phyloP scores from a whole-genome alignment of 2,888 invertebrate species.

The Encarsia formosa region DNA sequence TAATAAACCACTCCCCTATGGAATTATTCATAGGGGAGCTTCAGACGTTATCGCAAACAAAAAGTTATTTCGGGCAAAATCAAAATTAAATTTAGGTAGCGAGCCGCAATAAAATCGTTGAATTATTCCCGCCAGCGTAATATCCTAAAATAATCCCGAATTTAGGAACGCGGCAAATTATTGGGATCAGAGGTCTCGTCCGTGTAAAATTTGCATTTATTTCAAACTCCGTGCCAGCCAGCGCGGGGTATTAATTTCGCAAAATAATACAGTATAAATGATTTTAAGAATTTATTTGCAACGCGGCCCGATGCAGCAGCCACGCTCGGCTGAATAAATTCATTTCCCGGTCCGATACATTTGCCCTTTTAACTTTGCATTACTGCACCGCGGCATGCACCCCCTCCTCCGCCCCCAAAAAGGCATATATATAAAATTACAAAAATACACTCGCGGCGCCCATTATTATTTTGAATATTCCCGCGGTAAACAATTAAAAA shows the following conservation, averaged over 20 bases:
- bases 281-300: conserved; percentile 27
- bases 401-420: conserved; percentile 1
- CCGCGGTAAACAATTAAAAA: too few relatives aligned
- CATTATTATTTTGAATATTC: too few relatives aligned
- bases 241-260: conserved; percentile 20
- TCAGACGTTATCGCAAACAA: too few relatives aligned
- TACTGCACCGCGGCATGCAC: conserved; percentile 11
- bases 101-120: conserved; percentile 20
- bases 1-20: too few relatives aligned
- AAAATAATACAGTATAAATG: conserved; percentile 27
- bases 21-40: too few relatives aligned
- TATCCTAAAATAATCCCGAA: conserved; percentile 24
- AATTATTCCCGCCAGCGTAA: conserved; percentile 20
- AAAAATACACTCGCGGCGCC: conserved; percentile 13
- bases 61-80: conserved; percentile 9
- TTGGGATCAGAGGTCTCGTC: conserved; percentile 11
- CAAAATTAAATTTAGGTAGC: conserved; percentile 14
- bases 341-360: conserved; percentile 25
- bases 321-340: conserved; percentile 25
- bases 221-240: conserved; percentile 20
- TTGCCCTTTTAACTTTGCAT: conserved; percentile 23
- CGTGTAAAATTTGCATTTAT: conserved; percentile 28
- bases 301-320: conserved; percentile 18
- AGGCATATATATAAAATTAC: conserved; percentile 20
- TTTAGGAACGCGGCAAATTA: conserved; percentile 25